These are phyloP conservation scores for Sturmia bella DNA, from an alignment of 2,888 invertebrate species.

Conservation along the genomic window DNA sequence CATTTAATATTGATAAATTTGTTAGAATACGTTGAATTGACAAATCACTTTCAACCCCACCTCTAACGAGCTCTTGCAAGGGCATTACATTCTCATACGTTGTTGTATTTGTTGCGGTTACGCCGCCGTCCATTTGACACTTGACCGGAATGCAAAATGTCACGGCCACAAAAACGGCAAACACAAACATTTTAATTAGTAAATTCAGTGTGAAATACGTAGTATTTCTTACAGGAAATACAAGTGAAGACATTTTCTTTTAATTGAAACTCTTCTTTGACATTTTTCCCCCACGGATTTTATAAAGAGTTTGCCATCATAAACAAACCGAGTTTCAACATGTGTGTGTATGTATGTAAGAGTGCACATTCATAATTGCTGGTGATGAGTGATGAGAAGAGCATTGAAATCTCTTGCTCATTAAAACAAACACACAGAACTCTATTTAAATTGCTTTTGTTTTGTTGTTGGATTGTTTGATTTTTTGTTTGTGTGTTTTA, in stretches of 20 bases:
- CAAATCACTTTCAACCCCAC: slow-evolving; percentile 12
- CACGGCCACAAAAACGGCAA: slow-evolving; percentile 18
- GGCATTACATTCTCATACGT: neutral
- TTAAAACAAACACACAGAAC: too few relatives aligned
- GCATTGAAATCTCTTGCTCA: too few relatives aligned
- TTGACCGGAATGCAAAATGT: slow-evolving; percentile 18
- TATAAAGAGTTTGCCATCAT: too few relatives aligned
- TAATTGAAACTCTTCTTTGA: too few relatives aligned
- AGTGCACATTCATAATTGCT: too few relatives aligned
- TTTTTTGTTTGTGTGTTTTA: neutral
- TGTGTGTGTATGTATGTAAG: too few relatives aligned
- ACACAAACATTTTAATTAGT: slow-evolving; percentile 20
- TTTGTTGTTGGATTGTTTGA: neutral
- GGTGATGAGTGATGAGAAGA: too few relatives aligned
- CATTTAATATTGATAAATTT: slow-evolving; percentile 58
- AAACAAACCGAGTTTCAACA: too few relatives aligned
- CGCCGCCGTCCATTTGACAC: slow-evolving; percentile 14
- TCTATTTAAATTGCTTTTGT: neutral
- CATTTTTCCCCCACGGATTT: too few relatives aligned
- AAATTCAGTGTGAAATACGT: neutral
- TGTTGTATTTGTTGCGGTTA: neutral
- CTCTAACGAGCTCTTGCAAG: neutral
- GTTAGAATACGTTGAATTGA: slow-evolving; percentile 51
- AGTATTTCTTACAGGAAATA: neutral
- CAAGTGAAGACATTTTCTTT: neutral